Evolutionary conservation across 2,797 vertebrate genomes (phyloP), one percentile per base, ranked within the genome.

Genomic region (Liparis tanakae): DNA sequence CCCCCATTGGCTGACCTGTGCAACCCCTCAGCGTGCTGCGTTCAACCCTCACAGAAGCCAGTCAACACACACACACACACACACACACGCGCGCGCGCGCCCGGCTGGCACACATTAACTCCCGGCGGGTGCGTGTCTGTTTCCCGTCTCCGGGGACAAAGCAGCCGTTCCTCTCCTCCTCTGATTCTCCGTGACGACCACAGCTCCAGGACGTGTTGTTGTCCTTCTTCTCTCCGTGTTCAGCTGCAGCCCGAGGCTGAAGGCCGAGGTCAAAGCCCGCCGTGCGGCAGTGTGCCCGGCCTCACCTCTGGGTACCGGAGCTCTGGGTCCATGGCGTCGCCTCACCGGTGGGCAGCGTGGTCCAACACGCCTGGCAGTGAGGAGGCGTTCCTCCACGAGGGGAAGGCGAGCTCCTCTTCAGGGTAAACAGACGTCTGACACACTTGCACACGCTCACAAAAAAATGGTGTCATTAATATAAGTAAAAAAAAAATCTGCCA

Each of bases 281-380:
- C 60, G 34, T 64, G 62, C 30, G 36, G 6, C 36, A 51, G 22
- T 61, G 43, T 8, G 2, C 6, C 20, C 0, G 57, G 18, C 77
- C 91, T 92, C 85, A 91, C 91, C 88, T 92, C 89, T 6, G 67
- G 6, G 69, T 80, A 92, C 72, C 87, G 87, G 80, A 88, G 81
- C 74, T 92, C 91, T 36, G 88, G 88, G 1, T 92, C 91, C 85
- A 90, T 89, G 70, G 67, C 68, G 66, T 22, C 75, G 10, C 34
- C 43, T 70, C 57, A 62, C 30, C 59, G 30, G 6, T 53, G 68
- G 14, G 6, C 13, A 36, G 50, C 10, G 5, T 33, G 36, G 65
- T 44, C 75, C 46, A 59, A 73, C 77, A 74, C 36, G 4, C 25
- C 25, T 30, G 4, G 22, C 7, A 10, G 0, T 30, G 33, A 48